Conservation (phyloP, 2,113 vertebrate species). For the Excalfactoria chinensis region DNA sequence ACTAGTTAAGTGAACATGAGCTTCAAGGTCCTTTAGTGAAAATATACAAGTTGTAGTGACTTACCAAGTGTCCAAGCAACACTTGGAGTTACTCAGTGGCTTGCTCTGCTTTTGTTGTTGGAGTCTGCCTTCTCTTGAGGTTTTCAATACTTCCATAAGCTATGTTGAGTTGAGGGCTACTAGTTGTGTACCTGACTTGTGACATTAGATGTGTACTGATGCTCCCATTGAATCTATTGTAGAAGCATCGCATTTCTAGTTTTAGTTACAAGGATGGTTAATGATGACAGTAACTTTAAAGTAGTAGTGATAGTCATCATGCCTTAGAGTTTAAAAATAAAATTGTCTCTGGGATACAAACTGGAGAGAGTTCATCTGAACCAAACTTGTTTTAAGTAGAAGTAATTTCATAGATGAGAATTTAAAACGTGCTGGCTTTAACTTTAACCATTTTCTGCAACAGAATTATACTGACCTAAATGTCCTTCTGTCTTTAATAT, state of each 20-base stretch:
- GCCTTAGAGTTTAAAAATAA: neutral
- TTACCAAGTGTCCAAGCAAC: neutral
- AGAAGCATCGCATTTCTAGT: neutral
- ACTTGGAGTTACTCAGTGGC: neutral
- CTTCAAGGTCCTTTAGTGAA: neutral
- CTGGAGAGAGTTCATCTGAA: neutral
- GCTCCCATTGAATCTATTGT: neutral
- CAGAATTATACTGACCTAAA: neutral
- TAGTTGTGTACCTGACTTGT: neutral
- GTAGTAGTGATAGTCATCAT: neutral
- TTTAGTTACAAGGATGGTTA: neutral
- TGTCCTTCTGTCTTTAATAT: neutral
- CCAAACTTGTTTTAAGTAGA: neutral
- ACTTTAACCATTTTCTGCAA: neutral
- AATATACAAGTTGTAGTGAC: neutral
- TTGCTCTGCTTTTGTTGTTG: neutral
- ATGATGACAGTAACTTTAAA: neutral
- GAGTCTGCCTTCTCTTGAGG: neutral
- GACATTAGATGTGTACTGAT: neutral
- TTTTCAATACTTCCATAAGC: neutral
- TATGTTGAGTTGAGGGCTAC: neutral
- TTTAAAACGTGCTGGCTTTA: neutral
- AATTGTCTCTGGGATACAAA: neutral
- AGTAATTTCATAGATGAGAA: neutral
- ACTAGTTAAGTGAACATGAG: neutral